Base-by-base conservation (phyloP, 2,113 vertebrate species). In the Solenodon paradoxus region DNA sequence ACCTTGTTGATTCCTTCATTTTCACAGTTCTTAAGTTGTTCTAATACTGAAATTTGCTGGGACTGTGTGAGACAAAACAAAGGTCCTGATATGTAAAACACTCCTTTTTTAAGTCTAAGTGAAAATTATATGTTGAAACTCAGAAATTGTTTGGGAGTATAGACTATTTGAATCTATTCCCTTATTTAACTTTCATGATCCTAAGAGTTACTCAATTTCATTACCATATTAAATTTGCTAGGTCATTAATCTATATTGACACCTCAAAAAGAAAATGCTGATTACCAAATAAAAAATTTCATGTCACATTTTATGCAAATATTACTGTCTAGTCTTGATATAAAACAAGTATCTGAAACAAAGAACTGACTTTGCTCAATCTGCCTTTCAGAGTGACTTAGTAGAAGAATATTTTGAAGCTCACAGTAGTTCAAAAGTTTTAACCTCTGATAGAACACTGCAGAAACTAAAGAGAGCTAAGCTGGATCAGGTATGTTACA, bases 401-500 rank as follows among this genome's bases (percentile, higher is more conserved):
- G 98, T 99, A 40, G 99, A 99, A 96, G 99, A 99, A 74, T 99
- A 99, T 96, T 99, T 99, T 94, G 99, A 99, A 97, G 99, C 99
- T 94, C 99, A 99, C 28, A 99, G 99, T 97, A 99, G 98, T 98
- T 99, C 99, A 32, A 99, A 99, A 97, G 99, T 99, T 51, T 96
- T 99, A 95, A 99, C 99, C 0, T 99, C 99, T 0, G 99, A 99
- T 92, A 98, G 99, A 97, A 99, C 99, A 0, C 98, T 99, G 5
- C 99, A 99, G 98, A 99, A 99, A 89, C 93, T 99, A 53, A 98
- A 97, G 96, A 99, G 98, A 32, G 98, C 98, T 59, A 99, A 99
- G 96, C 79, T 99, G 66, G 98, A 99, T 98, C 99, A 99, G 99
- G 99, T 99, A 96, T 19, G 88, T 95, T 78, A 2, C 61, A 69